Base-by-base conservation (phyloP, 2,888 invertebrate species). In the Acheta domesticus region DNA sequence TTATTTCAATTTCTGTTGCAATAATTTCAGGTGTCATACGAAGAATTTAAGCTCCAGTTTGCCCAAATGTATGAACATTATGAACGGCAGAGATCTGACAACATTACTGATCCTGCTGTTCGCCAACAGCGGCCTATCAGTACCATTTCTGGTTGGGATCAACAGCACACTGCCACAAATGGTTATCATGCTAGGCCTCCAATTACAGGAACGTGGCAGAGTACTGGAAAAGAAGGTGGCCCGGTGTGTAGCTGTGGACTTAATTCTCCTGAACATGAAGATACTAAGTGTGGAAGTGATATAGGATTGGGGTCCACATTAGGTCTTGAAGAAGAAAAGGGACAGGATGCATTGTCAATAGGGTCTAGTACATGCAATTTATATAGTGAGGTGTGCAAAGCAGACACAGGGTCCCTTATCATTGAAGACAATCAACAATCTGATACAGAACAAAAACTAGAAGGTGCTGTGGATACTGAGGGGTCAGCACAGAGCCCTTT, bases 1-100 rank as follows among this genome's bases (percentile, higher is more conserved):
- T 75, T 74, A 48, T 20, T 23, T 19, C 21, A 79, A 48, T 62
- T 16, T 16, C 62, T 36, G 8, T 36, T 36, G 8, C 36, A 36
- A 36, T 80, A 78, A 78, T 86, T 86, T 12, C 85, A 96, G 96
- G 96, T 99, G 12, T 97, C 98, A 0, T 98, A 98, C 87, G 98
- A 99, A 89, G 98, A 99, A 87, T 99, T 98, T 87, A 96, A 97
- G 85, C 91, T 97, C 11, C 98, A 98, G 87, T 98, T 98, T 88
- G 96, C 97, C 50, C 96, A 97, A 88, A 97, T 98, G 96, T 97
- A 97, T 86, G 96, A 96, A 85, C 96, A 96, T 86, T 98, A 98
- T 86, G 97, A 98, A 85, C 92, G 96, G 79, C 94, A 97, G 83
- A 91, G 97, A 80, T 95, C 96, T 0, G 97, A 98, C 87, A 96